Base-by-base conservation (phyloP, 2,113 vertebrate genomes). In the Microcebus murinus region DNA sequence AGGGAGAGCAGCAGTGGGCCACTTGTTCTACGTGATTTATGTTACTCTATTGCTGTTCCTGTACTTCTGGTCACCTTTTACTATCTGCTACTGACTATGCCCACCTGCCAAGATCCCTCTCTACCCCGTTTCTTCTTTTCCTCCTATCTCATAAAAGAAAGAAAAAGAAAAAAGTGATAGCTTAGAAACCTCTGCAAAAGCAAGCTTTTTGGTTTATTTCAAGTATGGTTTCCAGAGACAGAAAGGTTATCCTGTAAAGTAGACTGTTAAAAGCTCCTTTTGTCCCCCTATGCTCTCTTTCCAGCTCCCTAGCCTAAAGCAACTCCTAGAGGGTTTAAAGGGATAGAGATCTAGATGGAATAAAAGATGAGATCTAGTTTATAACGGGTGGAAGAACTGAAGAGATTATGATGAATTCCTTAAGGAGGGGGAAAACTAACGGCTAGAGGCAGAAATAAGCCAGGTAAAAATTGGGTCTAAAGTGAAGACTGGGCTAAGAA, bases 201-300 rank as follows among this genome's bases (percentile, higher is more conserved):
- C 12, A 94, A 42, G 2, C 79, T 74, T 96, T 95, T 82, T 63
- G 65, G 50, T 82, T 77, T 83, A 87, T 92, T 74, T 90, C 80
- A 31, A 39, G 6, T 73, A 45, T 39, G 25, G 48, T 94, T 96
- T 90, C 27, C 18, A 80, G 68, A 68, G 45, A 61, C n/a, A 90
- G 61, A 76, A 27, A 52, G 27, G 50, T 52, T 77, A 20, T 50
- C 42, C 29, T 52, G n/a, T 81, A 67, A 94, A 79, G 29, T 57
- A 87, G 45, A 55, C 1, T 45, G 3, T 31, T 36, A 55, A 59
- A 77, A 94, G 23, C 23, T 63, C 52, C 59, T 31, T 20, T 13
- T 83, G 36, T 21, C 23, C 3, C 9, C 12, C 61, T 8, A 13
- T 45, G 27, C 34, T 89, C 8, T 73, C 81, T 77, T 68, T 14